A percentile compares a stretch with the other conserved stretches of the same genome.
Conservation (phyloP, 2,797 vertebrate species). For the Petrocephalus schoutedeni region DNA sequence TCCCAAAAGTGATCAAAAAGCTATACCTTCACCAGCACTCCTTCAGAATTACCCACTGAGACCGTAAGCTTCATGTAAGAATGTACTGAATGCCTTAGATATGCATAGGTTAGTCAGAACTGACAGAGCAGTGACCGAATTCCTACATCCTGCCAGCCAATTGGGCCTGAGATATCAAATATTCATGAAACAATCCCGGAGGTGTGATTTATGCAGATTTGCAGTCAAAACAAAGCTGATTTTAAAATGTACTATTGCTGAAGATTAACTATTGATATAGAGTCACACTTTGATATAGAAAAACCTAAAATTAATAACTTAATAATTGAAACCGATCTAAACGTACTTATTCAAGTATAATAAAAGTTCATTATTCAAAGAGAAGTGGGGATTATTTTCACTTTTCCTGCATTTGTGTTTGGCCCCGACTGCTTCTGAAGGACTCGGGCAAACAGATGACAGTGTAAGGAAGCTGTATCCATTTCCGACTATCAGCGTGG, state of each 20-base stretch:
- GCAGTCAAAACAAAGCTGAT: neutral
- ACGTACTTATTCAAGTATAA: too few relatives aligned
- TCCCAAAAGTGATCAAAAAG: neutral
- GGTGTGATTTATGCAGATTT: conserved; percentile 15
- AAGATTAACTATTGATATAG: neutral
- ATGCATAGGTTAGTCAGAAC: neutral
- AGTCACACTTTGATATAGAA: neutral
- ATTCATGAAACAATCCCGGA: conserved; percentile 10
- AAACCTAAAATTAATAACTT: neutral
- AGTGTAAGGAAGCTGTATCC: neutral
- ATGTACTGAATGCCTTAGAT: neutral
- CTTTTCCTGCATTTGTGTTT: neutral
- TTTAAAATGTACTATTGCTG: neutral
- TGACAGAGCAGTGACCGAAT: neutral
- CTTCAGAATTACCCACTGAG: neutral
- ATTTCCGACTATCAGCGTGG: neutral
- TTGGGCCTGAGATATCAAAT: neutral
- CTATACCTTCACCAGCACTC: neutral
- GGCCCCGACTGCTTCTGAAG: neutral
- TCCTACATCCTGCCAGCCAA: neutral
- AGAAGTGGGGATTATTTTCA: neutral
- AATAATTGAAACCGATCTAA: neutral
- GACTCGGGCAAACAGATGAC: neutral
- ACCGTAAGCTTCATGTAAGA: neutral
- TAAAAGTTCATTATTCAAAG: neutral